Conservation (phyloP, 2,113 vertebrate genomes). For the Lipophrys pholis region DNA sequence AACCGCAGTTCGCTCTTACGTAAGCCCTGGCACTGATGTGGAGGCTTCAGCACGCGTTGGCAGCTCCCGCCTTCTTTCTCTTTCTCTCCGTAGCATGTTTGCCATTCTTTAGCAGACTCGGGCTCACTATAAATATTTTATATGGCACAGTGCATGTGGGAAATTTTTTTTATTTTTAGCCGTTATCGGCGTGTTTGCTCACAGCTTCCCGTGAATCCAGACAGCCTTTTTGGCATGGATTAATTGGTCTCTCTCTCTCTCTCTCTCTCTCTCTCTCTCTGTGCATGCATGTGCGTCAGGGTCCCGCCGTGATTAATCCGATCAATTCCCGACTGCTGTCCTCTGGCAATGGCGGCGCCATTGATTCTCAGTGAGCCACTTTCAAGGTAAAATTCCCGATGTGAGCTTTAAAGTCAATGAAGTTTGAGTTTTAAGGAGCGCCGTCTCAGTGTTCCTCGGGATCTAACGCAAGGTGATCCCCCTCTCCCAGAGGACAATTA, state of each 20-base stretch:
- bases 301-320: slow-evolving; percentile 21
- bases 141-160: slow-evolving; percentile 85
- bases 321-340: slow-evolving; percentile 36
- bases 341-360: slow-evolving; percentile 26
- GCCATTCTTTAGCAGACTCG: slow-evolving; percentile 77
- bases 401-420: slow-evolving; percentile 26
- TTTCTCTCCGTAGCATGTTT: slow-evolving; percentile 50
- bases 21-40: slow-evolving; percentile 60
- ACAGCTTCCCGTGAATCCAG: slow-evolving; percentile 37
- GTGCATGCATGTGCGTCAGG: slow-evolving; percentile 21
- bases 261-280: background rate
- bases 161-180: slow-evolving; percentile 86
- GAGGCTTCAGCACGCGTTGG: slow-evolving; percentile 51
- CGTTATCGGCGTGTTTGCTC: slow-evolving; percentile 53
- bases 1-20: slow-evolving; percentile 65
- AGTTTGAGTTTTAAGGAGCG: slow-evolving; percentile 6
- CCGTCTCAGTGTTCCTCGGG: background rate
- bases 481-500: slow-evolving; percentile 31
- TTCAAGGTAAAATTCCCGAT: slow-evolving; percentile 18
- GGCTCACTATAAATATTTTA: slow-evolving; percentile 86
- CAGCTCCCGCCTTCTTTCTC: slow-evolving; percentile 31
- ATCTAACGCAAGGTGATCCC: slow-evolving; percentile 54
- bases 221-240: slow-evolving; percentile 36
- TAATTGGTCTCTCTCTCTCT: background rate
- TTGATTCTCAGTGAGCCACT: slow-evolving; percentile 53